Evolutionary conservation across 2,888 invertebrate species (phyloP), one percentile per base, ranked within the genome.

Genomic region (Caenorhabditis zanzibari): DNA sequence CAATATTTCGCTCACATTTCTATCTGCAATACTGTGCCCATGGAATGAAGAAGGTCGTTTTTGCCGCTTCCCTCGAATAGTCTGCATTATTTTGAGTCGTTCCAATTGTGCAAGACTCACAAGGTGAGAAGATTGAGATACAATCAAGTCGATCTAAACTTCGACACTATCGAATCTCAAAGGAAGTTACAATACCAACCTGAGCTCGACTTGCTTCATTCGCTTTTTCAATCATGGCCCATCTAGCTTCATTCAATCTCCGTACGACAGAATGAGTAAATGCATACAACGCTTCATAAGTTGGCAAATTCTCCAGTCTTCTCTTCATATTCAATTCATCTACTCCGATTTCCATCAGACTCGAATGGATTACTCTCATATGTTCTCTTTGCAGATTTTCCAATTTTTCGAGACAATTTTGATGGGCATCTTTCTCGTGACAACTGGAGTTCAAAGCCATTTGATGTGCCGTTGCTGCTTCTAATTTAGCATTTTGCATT

Each of bases 251-350:
- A 47, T 81, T 85, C 41, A 87, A 69, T 68, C 85, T 74, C 59
- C 89, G 72, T 0, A 92, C 90, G 12, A 92, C 85, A 19, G 90
- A 84, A 85, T 89, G 88, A 7, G 92, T 86, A 69, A 92, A 92
- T 7, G 91, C 84, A 74, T 92, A 92, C 24, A 92, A 85, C 0
- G 90, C 90, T 63, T 92, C 92, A 77, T 91, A 92, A 7, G 90
- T 86, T 9, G 91, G 91, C 71, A 92, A 61, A 66, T 88, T 72
- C 32, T 91, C 92, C 28, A 92, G 54, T 76, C 85, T 73, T 38
- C 89, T 73, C 24, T 85, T 79, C 73, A 89, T 64, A 32, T 66
- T 66, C 26, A 64, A 61, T 19, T 84, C 76, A n/a, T 74, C 83
- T 0, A 71, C 56, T 22, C 76, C 63, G 9, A 83, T 72, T 59